Conservation (phyloP, 2,797 vertebrate genomes). For the Acipenser transmontanus region DNA sequence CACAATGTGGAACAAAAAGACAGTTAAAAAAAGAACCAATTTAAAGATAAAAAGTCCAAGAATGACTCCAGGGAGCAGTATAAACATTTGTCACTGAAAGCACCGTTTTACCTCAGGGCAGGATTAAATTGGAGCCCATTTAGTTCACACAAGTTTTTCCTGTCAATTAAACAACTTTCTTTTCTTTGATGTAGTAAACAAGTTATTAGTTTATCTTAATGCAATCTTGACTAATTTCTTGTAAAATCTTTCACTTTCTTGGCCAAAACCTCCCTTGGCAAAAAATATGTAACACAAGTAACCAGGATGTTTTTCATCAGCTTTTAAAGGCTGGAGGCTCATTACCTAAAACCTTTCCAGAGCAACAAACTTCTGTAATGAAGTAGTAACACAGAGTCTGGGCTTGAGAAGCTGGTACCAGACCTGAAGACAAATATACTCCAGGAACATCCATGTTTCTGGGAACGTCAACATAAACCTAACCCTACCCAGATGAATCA, state of each 20-base stretch:
- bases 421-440: too few species aligned
- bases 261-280: neutral
- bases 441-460: too few species aligned
- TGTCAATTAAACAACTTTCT: constrained; percentile 27
- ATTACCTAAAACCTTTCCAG: too few species aligned
- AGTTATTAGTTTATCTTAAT: constrained; percentile 25
- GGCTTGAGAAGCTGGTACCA: too few species aligned
- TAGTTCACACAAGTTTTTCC: constrained; percentile 33
- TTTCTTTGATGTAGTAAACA: constrained; percentile 17
- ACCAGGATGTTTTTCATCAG: constrained; percentile 12
- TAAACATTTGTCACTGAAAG: constrained; percentile 33
- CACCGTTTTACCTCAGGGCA: constrained; percentile 41
- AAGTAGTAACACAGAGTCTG: too few species aligned
- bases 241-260: constrained; percentile 20
- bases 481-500: too few species aligned
- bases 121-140: constrained; percentile 46
- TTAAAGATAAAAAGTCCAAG: constrained; percentile 43
- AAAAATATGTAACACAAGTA: constrained; percentile 11
- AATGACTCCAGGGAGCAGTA: constrained; percentile 39
- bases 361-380: too few species aligned
- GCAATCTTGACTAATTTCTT: constrained; percentile 28
- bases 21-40: constrained; percentile 40
- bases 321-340: neutral
- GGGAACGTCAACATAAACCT: too few species aligned
- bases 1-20: constrained; percentile 16